Percentiles rank a stretch among this genome's conserved stretches.
phyloP scores from a whole-genome alignment of 2,113 vertebrate species.

The Pteronura brasiliensis region DNA sequence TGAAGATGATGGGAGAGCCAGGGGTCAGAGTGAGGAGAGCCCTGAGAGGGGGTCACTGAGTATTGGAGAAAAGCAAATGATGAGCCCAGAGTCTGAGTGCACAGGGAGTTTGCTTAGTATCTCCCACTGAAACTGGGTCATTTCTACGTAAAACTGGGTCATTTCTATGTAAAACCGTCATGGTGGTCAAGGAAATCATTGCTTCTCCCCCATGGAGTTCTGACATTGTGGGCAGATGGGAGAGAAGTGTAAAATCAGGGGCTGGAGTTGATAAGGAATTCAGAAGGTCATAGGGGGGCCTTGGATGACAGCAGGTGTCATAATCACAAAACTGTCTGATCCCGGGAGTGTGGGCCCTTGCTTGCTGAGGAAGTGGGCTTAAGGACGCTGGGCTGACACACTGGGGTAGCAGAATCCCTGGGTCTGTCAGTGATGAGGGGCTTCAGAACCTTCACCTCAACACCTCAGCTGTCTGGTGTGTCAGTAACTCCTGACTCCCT shows the following conservation, averaged over 20 bases:
- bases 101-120: not conserved
- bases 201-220: not conserved
- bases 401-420: not conserved
- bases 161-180: no score
- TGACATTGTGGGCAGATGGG: not conserved
- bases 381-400: not conserved
- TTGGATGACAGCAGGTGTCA: not conserved
- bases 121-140: not conserved
- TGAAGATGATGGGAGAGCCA: not conserved
- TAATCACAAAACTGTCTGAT: not conserved
- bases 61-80: not conserved
- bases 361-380: accelerated
- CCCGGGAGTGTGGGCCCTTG: not conserved
- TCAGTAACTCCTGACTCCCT: not conserved
- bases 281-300: not conserved
- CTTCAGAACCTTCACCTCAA: not conserved
- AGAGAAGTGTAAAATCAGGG: not conserved
- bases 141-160: no score
- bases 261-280: not conserved
- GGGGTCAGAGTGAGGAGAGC: not conserved
- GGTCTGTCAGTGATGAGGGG: not conserved
- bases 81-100: not conserved
- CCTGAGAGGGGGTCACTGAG: not conserved
- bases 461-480: not conserved
- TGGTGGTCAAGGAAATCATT: not conserved